Evolutionary conservation across 2,113 vertebrate species (phyloP).

Genomic region (Caretta caretta): DNA sequence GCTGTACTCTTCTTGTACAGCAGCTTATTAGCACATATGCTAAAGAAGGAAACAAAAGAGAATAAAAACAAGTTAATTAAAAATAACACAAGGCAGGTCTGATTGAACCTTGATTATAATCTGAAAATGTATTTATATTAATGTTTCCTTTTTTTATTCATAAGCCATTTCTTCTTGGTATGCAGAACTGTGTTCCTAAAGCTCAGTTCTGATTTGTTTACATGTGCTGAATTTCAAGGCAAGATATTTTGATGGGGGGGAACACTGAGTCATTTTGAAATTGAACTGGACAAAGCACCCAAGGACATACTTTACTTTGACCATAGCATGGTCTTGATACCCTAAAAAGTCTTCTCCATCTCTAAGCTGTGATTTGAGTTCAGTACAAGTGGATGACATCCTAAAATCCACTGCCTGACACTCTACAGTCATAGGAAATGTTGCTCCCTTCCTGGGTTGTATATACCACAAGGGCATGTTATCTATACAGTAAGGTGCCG

Average conservation of each 20-base stretch:
- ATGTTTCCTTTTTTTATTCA: neutral
- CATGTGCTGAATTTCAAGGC: neutral
- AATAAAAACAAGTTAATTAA: neutral
- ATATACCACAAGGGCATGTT: neutral
- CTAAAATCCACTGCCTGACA: neutral
- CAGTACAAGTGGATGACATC: neutral
- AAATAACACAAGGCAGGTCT: conserved; percentile 10
- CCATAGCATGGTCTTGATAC: fast-evolving
- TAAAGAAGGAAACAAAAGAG: conserved; percentile 33
- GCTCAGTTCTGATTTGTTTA: neutral
- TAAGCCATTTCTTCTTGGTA: fast-evolving
- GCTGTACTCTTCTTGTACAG: neutral
- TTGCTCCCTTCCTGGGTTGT: neutral
- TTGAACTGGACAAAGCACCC: neutral
- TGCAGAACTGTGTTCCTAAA: neutral
- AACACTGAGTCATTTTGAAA: neutral
- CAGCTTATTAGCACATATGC: neutral
- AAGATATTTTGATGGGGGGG: fast-evolving
- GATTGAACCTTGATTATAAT: conserved; percentile 25
- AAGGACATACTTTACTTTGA: neutral
- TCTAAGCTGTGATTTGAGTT: neutral
- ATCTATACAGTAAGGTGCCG: neutral
- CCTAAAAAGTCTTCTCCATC: neutral
- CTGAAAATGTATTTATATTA: neutral
- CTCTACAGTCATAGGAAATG: neutral